Evolutionary conservation across 2,888 invertebrate genomes (phyloP).

Genomic region (Meiosimyza decipiens): DNA sequence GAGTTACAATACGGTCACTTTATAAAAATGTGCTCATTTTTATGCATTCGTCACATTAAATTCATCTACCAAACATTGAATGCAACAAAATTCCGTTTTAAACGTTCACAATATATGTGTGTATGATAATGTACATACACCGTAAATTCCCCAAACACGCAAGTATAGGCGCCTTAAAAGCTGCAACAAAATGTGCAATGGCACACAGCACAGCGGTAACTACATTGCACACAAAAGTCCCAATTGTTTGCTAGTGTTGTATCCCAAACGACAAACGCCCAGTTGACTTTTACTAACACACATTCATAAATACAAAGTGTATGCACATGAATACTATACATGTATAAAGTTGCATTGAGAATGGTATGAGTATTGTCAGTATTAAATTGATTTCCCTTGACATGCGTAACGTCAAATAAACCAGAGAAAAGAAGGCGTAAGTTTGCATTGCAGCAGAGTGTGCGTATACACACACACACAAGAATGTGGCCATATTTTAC

Average conservation of each 20-base stretch:
- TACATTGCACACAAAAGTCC: neutral
- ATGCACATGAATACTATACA: neutral
- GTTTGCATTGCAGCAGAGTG: constrained; percentile 21
- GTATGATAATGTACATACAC: neutral
- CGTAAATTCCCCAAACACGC: neutral
- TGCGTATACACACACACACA: neutral
- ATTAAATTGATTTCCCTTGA: constrained; percentile 37
- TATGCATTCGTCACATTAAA: no score
- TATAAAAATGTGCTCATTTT: no score
- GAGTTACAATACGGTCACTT: no score
- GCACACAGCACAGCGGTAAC: neutral
- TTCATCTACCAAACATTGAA: no score
- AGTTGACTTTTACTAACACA: neutral
- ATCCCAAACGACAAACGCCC: no score
- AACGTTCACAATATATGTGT: no score
- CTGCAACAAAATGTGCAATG: neutral
- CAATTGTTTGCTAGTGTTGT: no score
- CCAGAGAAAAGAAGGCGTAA: constrained; percentile 29
- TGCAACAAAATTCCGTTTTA: no score
- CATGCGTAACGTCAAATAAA: constrained; percentile 9
- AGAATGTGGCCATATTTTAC: no score
- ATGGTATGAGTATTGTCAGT: neutral
- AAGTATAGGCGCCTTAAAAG: neutral
- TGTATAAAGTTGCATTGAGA: no score
- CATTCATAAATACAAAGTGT: neutral